Percentiles rank a stretch among this genome's conserved stretches.
Evolutionary conservation across 1,140 invertebrate genomes (phyloP).

Genomic region (Cotesia typhae): DNA sequence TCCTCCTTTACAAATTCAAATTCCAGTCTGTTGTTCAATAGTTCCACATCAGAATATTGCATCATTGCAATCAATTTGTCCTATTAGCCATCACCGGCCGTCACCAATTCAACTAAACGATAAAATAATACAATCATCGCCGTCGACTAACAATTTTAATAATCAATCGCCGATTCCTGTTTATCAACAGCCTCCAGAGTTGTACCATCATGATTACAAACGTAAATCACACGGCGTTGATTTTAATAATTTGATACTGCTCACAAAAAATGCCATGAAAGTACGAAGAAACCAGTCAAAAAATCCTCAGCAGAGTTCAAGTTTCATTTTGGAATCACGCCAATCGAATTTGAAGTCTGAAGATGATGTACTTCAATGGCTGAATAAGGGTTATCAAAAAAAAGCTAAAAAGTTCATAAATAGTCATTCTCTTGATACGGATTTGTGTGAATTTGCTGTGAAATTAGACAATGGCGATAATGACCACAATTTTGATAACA

Average conservation of each 20-base stretch:
- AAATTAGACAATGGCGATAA: slow-evolving; percentile 34
- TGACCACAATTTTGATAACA: neutral
- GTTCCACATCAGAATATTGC: slow-evolving; percentile 42
- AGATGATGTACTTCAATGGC: slow-evolving; percentile 50
- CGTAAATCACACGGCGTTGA: slow-evolving; percentile 55
- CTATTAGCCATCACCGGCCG: slow-evolving; percentile 46
- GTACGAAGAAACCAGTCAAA: slow-evolving; percentile 51
- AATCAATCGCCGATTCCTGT: slow-evolving; percentile 49
- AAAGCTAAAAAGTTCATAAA: slow-evolving; percentile 42
- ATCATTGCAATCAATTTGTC: slow-evolving; percentile 46
- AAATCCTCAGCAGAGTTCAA: slow-evolving; percentile 46
- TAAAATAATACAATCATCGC: slow-evolving; percentile 39
- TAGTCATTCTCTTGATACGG: slow-evolving; percentile 42
- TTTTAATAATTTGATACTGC: slow-evolving; percentile 59
- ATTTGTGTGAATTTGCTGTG: slow-evolving; percentile 41
- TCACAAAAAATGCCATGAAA: slow-evolving; percentile 61
- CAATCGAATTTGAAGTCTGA: slow-evolving; percentile 47
- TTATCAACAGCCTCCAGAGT: slow-evolving; percentile 54
- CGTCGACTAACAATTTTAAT: slow-evolving; percentile 35
- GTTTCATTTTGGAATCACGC: slow-evolving; percentile 45
- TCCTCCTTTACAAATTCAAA: slow-evolving; percentile 48
- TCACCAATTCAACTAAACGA: slow-evolving; percentile 36
- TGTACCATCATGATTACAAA: slow-evolving; percentile 53
- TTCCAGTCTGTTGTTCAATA: slow-evolving; percentile 44
- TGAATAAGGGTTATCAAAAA: slow-evolving; percentile 50